Evolutionary conservation across 2,113 vertebrate genomes (phyloP).

Genomic region (Ophthalmolycus amberensis): DNA sequence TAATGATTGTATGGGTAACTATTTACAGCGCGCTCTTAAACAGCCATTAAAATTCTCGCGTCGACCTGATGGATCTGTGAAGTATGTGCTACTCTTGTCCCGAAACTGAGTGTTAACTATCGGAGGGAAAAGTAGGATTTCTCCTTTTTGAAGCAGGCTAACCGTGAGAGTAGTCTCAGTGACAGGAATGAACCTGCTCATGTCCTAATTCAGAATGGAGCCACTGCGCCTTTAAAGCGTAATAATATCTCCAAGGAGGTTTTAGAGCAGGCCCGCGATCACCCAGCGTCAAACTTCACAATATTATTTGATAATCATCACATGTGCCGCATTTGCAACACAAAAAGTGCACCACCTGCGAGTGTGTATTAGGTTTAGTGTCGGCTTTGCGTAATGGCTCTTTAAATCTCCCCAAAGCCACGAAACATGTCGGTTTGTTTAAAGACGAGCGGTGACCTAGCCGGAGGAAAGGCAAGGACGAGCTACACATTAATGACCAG

Average conservation of each 20-base stretch:
- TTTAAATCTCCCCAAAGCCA: conserved; percentile 57
- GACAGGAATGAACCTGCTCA: conserved; percentile 68
- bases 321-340: not conserved
- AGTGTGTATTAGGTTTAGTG: conserved; percentile 26
- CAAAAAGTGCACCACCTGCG: conserved; percentile 31
- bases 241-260: conserved; percentile 79
- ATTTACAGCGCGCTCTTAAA: conserved; percentile 49
- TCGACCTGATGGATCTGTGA: not conserved
- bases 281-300: conserved; percentile 64
- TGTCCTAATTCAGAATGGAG: conserved; percentile 71
- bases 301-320: conserved; percentile 50
- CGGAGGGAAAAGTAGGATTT: not conserved
- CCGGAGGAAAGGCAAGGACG: conserved; percentile 78
- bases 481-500: conserved; percentile 69
- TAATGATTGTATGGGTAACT: conserved; percentile 74
- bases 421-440: conserved; percentile 61
- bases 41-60: conserved; percentile 31
- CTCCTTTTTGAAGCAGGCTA: not conserved
- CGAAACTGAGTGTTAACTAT: not conserved
- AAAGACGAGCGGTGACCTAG: conserved; percentile 81
- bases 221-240: conserved; percentile 83
- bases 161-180: not conserved
- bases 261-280: conserved; percentile 73
- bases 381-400: conserved; percentile 62
- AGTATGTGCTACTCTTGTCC: not conserved